phyloP scores from a whole-genome alignment of 2,888 invertebrate species.

The Archips xylosteana region DNA sequence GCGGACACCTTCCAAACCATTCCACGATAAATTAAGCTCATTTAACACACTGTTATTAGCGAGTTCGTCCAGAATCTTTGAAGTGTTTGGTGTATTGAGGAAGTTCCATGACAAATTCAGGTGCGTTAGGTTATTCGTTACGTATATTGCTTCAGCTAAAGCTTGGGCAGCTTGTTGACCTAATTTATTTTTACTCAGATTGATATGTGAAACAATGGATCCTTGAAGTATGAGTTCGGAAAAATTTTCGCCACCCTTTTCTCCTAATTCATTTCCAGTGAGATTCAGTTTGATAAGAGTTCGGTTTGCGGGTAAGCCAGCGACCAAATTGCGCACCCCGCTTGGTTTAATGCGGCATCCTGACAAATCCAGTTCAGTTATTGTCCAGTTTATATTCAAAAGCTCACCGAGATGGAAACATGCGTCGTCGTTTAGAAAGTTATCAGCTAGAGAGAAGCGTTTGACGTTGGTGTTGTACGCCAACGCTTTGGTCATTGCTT shows the following conservation, averaged over 20 bases:
- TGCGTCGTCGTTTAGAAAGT: constrained; percentile 58
- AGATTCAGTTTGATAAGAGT: constrained; percentile 52
- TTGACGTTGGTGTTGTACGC: constrained; percentile 55
- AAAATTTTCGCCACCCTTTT: constrained; percentile 54
- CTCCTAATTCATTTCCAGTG: constrained; percentile 55
- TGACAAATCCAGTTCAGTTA: constrained; percentile 55
- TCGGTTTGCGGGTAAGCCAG: constrained; percentile 50
- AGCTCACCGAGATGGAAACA: constrained; percentile 61
- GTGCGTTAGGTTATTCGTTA: constrained; percentile 52
- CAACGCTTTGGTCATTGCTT: constrained; percentile 59
- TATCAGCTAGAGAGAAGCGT: constrained; percentile 55
- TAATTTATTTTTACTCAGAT: constrained; percentile 57
- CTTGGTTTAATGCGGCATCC: constrained; percentile 61
- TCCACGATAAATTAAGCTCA: constrained; percentile 60
- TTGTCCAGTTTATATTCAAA: constrained; percentile 53
- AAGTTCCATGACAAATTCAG: constrained; percentile 62
- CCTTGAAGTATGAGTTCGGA: constrained; percentile 52
- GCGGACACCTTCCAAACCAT: constrained; percentile 52
- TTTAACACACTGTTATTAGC: constrained; percentile 49
- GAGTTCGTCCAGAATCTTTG: constrained; percentile 53
- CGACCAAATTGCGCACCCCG: constrained; percentile 53
- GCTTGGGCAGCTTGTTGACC: constrained; percentile 50
- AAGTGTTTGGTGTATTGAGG: constrained; percentile 47
- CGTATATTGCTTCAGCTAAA: constrained; percentile 53
- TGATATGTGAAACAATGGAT: constrained; percentile 46